Evolutionary conservation across 2,797 vertebrate species (phyloP), one percentile per base, ranked within the genome.

Genomic region (Aselliscus stoliczkanus): DNA sequence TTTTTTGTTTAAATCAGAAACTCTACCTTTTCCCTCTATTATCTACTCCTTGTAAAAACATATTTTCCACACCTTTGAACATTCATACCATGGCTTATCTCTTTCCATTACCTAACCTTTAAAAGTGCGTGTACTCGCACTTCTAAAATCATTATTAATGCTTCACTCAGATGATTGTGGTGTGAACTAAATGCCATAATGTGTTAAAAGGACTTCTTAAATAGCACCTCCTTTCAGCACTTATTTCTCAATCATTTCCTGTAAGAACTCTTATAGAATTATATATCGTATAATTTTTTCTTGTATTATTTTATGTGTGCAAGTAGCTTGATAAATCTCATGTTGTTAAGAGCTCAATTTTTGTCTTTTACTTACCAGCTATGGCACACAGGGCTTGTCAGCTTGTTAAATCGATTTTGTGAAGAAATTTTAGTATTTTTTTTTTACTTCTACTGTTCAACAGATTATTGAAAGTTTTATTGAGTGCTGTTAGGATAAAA

Each of bases 391-490:
- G 3, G 3, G 1, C 29, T 81, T 25, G 2, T 88, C 50, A 75
- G 8, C 3, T 82, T 77, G 31, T 47, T 54, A 17, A 50, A 84
- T 56, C 88, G 27, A 75, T 47, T 93, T 83, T 64, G 7, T 94
- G 23, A 96, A 75, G 9, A 9, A 87, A 90, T 14, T 39, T 13
- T 37, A 4, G 1, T 73, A 2, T 34, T 64, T 62, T n/a, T n/a
- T 44, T 77, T 93, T 79, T 58, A 9, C 8, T 81, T 5, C 73
- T 47, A 47, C 2, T 39, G 2, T 73, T 56, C 47, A 60, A 14
- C 0, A 95, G 13, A 89, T 89, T 86, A 83, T 27, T 69, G 31
- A 50, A 92, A 58, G 70, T 39, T 75, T 73, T 69, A 69, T 39
- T 77, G 14, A 77, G 0, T 64, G 4, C 1, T 65, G 0, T 65